These are phyloP conservation scores for Chelon labrosus DNA, from an alignment of 2,797 vertebrate genomes.

Conservation along the genomic window DNA sequence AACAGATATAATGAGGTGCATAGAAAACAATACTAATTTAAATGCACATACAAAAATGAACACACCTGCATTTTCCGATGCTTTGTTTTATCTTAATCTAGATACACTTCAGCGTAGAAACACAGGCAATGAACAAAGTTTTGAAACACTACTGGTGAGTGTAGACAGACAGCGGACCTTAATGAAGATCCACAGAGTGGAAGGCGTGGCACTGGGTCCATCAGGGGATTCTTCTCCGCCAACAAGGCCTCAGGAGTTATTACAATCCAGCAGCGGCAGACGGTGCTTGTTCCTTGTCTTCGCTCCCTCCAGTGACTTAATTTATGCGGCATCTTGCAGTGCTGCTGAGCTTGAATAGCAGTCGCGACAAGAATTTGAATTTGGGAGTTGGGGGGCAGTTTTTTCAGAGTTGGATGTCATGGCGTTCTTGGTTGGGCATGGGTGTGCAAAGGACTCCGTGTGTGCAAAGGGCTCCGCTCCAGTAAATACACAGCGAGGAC, in stretches of 20 bases:
- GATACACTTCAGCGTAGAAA: slow-evolving; percentile 5
- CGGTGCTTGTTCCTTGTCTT: slow-evolving; percentile 38
- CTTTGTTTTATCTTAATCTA: slow-evolving; percentile 9
- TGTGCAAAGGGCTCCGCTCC: slow-evolving; percentile 51
- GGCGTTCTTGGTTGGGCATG: slow-evolving; percentile 32
- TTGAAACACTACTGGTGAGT: slow-evolving; percentile 5
- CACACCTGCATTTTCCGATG: slow-evolving; percentile 5
- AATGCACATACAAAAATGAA: slow-evolving; percentile 20
- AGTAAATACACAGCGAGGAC: slow-evolving; percentile 71
- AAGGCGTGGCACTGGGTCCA: slow-evolving; percentile 37
- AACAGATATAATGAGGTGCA: slow-evolving; percentile 34
- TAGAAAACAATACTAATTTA: slow-evolving; percentile 25
- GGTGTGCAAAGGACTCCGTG: slow-evolving; percentile 25
- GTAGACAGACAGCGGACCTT: slow-evolving; percentile 13
- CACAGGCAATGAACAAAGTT: slow-evolving; percentile 36
- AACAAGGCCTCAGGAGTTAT: slow-evolving; percentile 50
- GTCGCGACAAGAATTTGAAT: slow-evolving; percentile 75
- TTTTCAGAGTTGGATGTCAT: slow-evolving; percentile 51
- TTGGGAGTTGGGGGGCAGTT: slow-evolving; percentile 46
- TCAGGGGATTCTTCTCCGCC: slow-evolving; percentile 41
- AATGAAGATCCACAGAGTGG: slow-evolving; percentile 46
- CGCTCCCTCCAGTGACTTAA: slow-evolving; percentile 70
- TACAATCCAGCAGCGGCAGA: slow-evolving; percentile 46
- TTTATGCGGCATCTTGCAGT: slow-evolving; percentile 84
- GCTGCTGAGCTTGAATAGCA: slow-evolving; percentile 67